Percentiles rank a stretch among this genome's conserved stretches.
These are phyloP conservation scores for Nothoprocta pentlandii DNA, from an alignment of 2,113 vertebrate species.

Conservation along the genomic window DNA sequence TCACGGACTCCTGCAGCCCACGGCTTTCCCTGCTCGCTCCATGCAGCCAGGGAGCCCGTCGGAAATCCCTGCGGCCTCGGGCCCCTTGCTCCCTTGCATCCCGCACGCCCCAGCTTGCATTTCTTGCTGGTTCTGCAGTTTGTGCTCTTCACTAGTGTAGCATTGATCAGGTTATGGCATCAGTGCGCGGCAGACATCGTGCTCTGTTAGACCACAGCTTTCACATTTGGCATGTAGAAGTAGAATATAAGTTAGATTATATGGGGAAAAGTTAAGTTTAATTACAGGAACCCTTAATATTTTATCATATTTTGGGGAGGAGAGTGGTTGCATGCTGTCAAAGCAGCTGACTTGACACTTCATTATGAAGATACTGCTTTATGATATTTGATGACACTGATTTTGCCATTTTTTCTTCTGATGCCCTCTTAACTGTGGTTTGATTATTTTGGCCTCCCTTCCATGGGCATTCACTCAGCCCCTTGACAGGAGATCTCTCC, in stretches of 20 bases:
- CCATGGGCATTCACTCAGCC: background rate
- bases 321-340: background rate
- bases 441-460: slow-evolving; percentile 12
- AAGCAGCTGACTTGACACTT: background rate
- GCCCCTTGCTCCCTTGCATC: background rate
- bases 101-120: background rate
- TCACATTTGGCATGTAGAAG: background rate
- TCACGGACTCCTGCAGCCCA: background rate
- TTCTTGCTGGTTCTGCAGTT: background rate
- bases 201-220: background rate
- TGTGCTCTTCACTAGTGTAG: background rate
- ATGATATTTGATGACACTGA: background rate
- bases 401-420: background rate
- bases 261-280: background rate
- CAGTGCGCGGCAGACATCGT: background rate
- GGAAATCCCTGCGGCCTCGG: background rate
- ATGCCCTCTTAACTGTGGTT: background rate
- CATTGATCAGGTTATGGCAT: background rate
- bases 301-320: background rate
- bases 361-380: background rate
- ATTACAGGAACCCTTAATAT: background rate
- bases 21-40: background rate
- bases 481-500: background rate
- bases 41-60: background rate
- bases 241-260: background rate